Evolutionary conservation across 2,797 vertebrate genomes (phyloP).

Genomic region (Manis pentadactyla): DNA sequence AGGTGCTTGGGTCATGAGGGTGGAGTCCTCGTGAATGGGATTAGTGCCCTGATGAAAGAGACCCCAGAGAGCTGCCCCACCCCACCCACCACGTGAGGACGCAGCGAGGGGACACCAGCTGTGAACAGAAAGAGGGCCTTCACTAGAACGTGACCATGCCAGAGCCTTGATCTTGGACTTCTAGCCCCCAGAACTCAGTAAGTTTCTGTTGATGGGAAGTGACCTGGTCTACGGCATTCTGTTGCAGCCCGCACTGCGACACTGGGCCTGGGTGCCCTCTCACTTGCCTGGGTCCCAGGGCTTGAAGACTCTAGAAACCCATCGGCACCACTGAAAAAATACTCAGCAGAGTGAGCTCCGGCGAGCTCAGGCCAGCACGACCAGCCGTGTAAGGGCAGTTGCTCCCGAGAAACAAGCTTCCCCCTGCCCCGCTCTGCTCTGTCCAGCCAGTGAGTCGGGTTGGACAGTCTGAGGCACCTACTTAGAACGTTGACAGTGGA

Average conservation of each 20-base stretch:
- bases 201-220: not conserved
- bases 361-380: not conserved
- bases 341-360: not conserved
- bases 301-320: not conserved
- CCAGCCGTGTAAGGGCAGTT: rapidly evolving
- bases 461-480: slow-evolving; percentile 84
- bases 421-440: not conserved
- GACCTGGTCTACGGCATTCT: not conserved
- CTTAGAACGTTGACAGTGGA: slow-evolving; percentile 96
- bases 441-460: not conserved
- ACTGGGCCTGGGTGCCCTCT: not conserved
- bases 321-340: not conserved
- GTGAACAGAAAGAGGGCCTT: not conserved
- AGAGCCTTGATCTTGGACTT: not conserved
- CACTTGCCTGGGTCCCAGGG: not conserved
- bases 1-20: not conserved
- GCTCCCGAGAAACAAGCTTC: not conserved
- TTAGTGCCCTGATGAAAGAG: not conserved
- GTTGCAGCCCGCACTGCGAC: not conserved
- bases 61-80: not conserved
- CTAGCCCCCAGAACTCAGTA: not conserved
- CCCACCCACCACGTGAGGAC: rapidly evolving
- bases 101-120: not conserved
- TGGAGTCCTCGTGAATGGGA: not conserved
- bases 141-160: not conserved